These are phyloP conservation scores for Ephydatia muelleri DNA, from an alignment of 37 sponge, comb jelly and placozoan species.

Conservation along the genomic window DNA sequence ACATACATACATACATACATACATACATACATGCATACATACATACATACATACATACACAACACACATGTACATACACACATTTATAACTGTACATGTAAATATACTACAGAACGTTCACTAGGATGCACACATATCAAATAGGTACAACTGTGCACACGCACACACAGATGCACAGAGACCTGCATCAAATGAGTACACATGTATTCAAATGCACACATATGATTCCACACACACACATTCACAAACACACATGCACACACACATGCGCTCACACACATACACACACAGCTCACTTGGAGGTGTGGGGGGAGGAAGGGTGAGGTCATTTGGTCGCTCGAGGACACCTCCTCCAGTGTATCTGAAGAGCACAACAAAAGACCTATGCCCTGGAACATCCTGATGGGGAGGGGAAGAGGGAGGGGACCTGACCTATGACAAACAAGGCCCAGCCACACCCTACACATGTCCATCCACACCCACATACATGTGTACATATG, in stretches of 20 bases:
- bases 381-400: constrained; percentile 63
- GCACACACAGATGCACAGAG: no score
- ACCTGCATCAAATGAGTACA: no score
- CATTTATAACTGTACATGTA: no score
- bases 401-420: background rate
- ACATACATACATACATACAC: no score
- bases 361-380: constrained; percentile 75
- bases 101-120: background rate
- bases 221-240: no score
- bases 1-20: constrained; percentile 21
- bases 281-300: background rate
- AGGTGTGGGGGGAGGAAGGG: background rate
- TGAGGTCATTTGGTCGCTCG: background rate
- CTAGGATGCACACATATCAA: no score
- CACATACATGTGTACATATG: background rate
- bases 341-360: constrained; percentile 74
- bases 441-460: no score
- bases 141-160: no score
- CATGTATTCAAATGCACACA: no score
- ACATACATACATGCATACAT: no score
- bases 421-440: background rate
- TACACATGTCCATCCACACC: no score
- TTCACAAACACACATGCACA: background rate
- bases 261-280: background rate
- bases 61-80: no score